phyloP scores from a whole-genome alignment of 2,797 vertebrate genomes.

The Girardinus metallicus region DNA sequence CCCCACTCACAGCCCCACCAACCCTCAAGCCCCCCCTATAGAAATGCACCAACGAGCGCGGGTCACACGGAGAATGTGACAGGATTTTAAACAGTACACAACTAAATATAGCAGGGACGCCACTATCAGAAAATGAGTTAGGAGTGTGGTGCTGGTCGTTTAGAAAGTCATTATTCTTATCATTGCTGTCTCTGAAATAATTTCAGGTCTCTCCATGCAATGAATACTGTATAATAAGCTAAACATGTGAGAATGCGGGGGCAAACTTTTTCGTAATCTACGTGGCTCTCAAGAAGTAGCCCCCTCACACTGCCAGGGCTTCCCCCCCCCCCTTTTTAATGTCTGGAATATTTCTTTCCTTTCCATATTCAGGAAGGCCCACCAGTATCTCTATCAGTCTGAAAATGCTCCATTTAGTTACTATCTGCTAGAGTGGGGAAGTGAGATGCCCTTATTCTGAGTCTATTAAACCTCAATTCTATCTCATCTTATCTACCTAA shows the following conservation, averaged over 20 bases:
- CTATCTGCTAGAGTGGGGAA: constrained; percentile 78
- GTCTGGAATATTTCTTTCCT: constrained; percentile 66
- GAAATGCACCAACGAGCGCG: constrained; percentile 72
- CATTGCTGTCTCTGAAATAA: constrained; percentile 87
- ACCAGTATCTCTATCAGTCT: constrained; percentile 67
- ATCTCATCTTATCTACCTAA: constrained; percentile 82
- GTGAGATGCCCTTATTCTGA: constrained; percentile 80
- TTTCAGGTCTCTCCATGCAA: constrained; percentile 86
- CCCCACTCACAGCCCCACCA: constrained; percentile 55
- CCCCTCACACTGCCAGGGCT: constrained; percentile 50
- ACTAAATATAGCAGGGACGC: constrained; percentile 85
- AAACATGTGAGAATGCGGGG: constrained; percentile 77
- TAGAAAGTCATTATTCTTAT: constrained; percentile 90
- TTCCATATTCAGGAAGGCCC: constrained; percentile 68
- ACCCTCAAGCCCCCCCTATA: constrained; percentile 51
- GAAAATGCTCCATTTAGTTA: constrained; percentile 80
- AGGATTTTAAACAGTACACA: constrained; percentile 88
- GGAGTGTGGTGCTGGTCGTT: constrained; percentile 84
- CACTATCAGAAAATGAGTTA: constrained; percentile 89
- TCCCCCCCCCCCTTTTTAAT: constrained; percentile 43
- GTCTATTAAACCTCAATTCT: constrained; percentile 81
- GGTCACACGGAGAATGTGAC: constrained; percentile 82
- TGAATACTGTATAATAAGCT: constrained; percentile 87
- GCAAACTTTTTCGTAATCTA: constrained; percentile 80
- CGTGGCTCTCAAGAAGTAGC: constrained; percentile 67